Evolutionary conservation across 2,113 vertebrate species (phyloP).

Genomic region (Aptenodytes forsteri): DNA sequence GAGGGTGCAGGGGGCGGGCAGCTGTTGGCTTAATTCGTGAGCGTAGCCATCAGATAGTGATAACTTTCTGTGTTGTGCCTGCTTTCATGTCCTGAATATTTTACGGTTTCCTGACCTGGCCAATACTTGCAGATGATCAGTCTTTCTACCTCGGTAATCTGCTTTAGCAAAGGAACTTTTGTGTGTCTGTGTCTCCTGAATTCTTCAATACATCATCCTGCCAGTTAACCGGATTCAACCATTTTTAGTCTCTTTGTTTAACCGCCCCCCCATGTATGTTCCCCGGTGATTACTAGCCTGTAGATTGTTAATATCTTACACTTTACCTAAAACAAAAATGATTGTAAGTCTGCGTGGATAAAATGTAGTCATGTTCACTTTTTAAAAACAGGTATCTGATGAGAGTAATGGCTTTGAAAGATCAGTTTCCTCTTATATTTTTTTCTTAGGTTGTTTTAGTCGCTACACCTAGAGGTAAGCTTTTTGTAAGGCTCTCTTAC

Average conservation of each 20-base stretch:
- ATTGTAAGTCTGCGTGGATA: neutral
- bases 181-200: neutral
- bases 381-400: neutral
- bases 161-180: neutral
- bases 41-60: accelerated
- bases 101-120: neutral
- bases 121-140: accelerated
- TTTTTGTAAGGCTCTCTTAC: neutral
- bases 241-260: conserved; percentile 1
- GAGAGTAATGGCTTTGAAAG: neutral
- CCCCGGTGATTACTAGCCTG: neutral
- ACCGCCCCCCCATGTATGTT: neutral
- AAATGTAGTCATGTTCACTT: neutral
- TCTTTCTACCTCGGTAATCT: neutral
- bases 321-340: neutral
- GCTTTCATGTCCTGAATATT: accelerated
- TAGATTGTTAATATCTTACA: neutral
- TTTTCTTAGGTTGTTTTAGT: neutral
- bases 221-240: neutral
- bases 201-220: neutral
- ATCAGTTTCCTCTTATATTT: neutral
- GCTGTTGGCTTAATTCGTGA: neutral
- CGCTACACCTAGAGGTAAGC: neutral
- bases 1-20: neutral
- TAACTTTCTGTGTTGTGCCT: neutral